These are phyloP conservation scores for Nothocercus nigrocapillus DNA, from an alignment of 2,113 vertebrate species.

Conservation along the genomic window DNA sequence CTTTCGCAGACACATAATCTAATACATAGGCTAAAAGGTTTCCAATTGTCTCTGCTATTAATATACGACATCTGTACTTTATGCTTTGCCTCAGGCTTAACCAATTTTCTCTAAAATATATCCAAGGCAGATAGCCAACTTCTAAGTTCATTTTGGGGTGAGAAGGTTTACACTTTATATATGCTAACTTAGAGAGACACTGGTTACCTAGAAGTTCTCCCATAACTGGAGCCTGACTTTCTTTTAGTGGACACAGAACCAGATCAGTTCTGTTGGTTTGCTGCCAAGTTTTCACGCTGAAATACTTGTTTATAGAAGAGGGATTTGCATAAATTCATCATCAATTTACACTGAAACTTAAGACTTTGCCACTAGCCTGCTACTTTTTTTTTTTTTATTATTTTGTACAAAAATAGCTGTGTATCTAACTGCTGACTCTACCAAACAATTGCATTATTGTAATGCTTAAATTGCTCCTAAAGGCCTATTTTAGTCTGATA, in stretches of 20 bases:
- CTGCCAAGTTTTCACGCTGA: neutral
- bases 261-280: neutral
- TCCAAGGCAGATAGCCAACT: neutral
- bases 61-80: neutral
- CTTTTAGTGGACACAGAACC: slow-evolving; percentile 12
- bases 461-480: slow-evolving; percentile 50
- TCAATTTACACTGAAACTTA: slow-evolving; percentile 5
- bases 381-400: slow-evolving; percentile 10
- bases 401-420: slow-evolving; percentile 1
- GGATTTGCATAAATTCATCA: neutral
- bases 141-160: slow-evolving; percentile 11
- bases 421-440: neutral
- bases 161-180: neutral
- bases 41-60: neutral
- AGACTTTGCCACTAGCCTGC: neutral
- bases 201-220: neutral
- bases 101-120: slow-evolving; percentile 31
- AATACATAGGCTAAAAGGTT: neutral
- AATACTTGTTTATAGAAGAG: neutral
- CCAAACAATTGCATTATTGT: slow-evolving; percentile 8
- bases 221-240: neutral
- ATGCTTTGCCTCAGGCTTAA: neutral
- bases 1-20: neutral
- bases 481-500: slow-evolving; percentile 60
- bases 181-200: neutral